Evolutionary conservation across 2,113 vertebrate genomes (phyloP), one percentile per base, ranked within the genome.

Genomic region (Prinia subflava): DNA sequence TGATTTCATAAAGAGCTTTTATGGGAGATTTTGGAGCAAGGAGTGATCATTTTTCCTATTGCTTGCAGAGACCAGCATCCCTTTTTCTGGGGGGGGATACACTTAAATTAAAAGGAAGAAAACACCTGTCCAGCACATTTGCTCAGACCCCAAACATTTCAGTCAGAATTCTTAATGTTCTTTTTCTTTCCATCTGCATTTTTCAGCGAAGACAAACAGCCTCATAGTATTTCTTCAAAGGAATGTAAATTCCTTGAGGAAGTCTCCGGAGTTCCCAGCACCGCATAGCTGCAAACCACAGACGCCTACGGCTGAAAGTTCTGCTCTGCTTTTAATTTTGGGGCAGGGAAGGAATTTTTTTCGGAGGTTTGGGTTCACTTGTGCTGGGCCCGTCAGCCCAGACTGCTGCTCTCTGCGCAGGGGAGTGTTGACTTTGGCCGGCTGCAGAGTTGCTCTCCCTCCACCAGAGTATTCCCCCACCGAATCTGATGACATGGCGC

Each of bases 151-250:
- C 70, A 44, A 95, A 78, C 78, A 78, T 91, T 89, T 92, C 87
- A 65, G 33, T 86, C 81, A 59, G 42, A 67, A 39, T 17, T 79
- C 49, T 92, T 80, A 57, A 89, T 84, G 83, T 90, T 83, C 86
- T 67, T 92, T 95, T 87, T 92, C 69, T 94, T 92, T 87, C 87
- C 91, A 69, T 92, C 55, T 90, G 82, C 93, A 56, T 90, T 94
- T 94, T 94, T 90, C 94, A 92, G 69, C 95, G 13, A 92, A 96
- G 95, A 96, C 90, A 86, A 89, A 83, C 92, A 96, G 93, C 94
- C 89, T 94, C 93, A 97, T 96, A 95, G 94, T 89, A 93, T 90
- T 95, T 96, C 97, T 98, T 97, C 96, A 96, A 97, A 97, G 94
- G 95, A 96, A 91, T 92, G 94, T 95, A 92, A 96, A 95, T 97